phyloP scores from a whole-genome alignment of 1,140 invertebrate species.

The Brachionus manjavacas region DNA sequence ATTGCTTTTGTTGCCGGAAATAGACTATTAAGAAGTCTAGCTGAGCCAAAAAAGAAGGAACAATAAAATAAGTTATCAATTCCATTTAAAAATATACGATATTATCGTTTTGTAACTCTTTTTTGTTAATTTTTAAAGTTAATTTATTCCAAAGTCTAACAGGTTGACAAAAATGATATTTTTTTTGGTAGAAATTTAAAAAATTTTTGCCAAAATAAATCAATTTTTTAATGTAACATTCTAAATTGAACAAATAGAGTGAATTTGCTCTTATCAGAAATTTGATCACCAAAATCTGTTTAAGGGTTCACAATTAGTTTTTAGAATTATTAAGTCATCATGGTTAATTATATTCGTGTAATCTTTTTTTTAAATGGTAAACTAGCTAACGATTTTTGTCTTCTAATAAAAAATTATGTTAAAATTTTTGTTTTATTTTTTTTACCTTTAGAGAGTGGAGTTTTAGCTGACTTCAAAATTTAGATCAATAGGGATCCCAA shows the following conservation, averaged over 20 bases:
- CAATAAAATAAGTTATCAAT: slow-evolving; percentile 30
- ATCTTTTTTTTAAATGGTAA: neutral
- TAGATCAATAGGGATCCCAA: neutral
- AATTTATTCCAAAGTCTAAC: neutral
- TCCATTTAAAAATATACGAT: slow-evolving; percentile 19
- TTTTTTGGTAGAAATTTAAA: neutral
- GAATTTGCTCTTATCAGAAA: neutral
- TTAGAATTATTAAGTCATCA: neutral
- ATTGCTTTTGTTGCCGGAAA: slow-evolving; percentile 89
- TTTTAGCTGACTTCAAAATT: neutral
- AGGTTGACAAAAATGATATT: neutral
- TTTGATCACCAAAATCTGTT: neutral
- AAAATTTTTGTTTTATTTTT: neutral
- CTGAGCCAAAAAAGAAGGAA: slow-evolving; percentile 5
- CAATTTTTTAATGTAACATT: neutral
- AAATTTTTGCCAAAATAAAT: neutral
- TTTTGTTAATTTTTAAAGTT: slow-evolving; percentile 19
- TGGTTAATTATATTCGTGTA: neutral
- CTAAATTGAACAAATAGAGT: neutral
- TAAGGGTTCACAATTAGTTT: neutral
- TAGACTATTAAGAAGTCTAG: slow-evolving; percentile 60
- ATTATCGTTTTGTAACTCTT: slow-evolving; percentile 10
- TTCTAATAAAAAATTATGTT: neutral
- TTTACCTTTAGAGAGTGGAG: neutral
- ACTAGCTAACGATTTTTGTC: neutral